These are phyloP conservation scores for Anoplolepis gracilipes DNA, from an alignment of 1,140 invertebrate species.

Conservation along the genomic window DNA sequence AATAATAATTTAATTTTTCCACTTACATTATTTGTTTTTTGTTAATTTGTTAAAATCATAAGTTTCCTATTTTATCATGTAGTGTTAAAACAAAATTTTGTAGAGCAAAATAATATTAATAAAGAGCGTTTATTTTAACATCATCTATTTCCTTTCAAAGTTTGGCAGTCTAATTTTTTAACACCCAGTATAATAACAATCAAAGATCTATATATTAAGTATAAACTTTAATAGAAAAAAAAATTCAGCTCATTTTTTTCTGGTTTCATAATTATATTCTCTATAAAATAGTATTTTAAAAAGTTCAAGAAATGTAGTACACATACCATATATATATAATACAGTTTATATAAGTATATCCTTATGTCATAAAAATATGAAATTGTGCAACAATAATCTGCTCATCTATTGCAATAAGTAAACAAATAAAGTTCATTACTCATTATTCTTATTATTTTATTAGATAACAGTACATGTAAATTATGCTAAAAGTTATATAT, in stretches of 20 bases:
- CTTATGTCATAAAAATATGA: neutral
- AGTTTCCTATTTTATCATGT: no score
- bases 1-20: no score
- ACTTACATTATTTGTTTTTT: no score
- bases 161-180: no score
- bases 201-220: conserved; percentile 20
- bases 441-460: neutral
- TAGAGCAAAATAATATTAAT: no score
- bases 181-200: neutral
- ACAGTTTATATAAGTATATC: neutral
- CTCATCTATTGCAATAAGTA: conserved; percentile 18
- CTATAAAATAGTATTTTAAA: conserved; percentile 7
- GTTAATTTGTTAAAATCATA: no score
- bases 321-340: conserved; percentile 19
- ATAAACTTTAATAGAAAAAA: neutral
- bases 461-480: neutral
- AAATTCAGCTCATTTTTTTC: neutral
- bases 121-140: no score
- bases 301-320: conserved; percentile 30
- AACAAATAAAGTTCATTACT: conserved; percentile 21
- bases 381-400: neutral
- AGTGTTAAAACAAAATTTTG: no score
- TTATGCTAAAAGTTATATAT: conserved; percentile 15
- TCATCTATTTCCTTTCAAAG: no score
- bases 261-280: conserved; percentile 5